Conservation (phyloP, 2,113 vertebrate genomes). For the Ptilonorhynchus violaceus region DNA sequence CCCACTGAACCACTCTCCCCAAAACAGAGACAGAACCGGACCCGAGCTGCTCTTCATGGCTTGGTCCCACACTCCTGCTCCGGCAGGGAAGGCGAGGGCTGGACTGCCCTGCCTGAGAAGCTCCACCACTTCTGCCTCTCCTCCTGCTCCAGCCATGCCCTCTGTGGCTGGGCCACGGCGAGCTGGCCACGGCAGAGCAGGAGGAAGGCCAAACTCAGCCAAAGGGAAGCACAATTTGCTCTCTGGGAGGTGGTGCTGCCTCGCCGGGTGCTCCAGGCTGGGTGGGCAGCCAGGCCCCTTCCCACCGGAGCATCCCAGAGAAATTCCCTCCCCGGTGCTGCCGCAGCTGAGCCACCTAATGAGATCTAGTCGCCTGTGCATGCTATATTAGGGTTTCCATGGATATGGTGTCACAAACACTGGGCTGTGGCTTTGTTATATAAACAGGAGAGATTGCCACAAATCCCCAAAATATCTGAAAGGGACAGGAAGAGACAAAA, state of each 20-base stretch:
- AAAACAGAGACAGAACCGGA: background rate
- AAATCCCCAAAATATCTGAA: slow-evolving; percentile 46
- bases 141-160: background rate
- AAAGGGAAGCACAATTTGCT: background rate
- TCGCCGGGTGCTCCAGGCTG: background rate
- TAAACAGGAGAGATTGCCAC: slow-evolving; percentile 69
- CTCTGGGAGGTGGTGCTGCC: background rate
- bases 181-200: background rate
- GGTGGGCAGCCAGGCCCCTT: background rate
- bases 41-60: background rate
- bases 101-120: background rate
- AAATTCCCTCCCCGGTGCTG: background rate
- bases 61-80: background rate
- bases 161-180: background rate
- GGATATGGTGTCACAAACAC: slow-evolving; percentile 64
- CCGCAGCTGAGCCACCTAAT: slow-evolving; percentile 46
- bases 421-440: slow-evolving; percentile 67
- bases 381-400: slow-evolving; percentile 71
- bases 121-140: background rate
- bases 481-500: slow-evolving; percentile 43
- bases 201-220: background rate
- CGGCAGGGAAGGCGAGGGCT: background rate
- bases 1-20: background rate
- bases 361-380: slow-evolving; percentile 40
- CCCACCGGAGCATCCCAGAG: background rate